These are phyloP conservation scores for Phocides pigmalion DNA, from an alignment of 1,140 invertebrate genomes.

Conservation along the genomic window DNA sequence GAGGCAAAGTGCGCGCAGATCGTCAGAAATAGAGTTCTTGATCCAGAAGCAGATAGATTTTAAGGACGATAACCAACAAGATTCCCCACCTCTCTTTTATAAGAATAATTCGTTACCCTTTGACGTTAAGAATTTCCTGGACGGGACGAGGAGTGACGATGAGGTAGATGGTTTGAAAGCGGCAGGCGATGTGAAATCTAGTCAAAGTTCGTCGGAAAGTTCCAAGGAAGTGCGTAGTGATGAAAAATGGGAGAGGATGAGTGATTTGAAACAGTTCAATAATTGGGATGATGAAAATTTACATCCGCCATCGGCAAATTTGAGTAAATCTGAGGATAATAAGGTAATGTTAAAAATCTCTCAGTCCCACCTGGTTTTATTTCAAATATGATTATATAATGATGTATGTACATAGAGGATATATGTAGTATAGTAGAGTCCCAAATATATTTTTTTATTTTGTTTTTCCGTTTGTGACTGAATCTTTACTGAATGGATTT, in stretches of 20 bases:
- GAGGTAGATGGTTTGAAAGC: conserved; percentile 56
- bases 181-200: conserved; percentile 49
- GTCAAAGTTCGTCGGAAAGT: conserved; percentile 46
- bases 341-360: conserved; percentile 57
- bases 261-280: conserved; percentile 70
- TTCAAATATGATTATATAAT: too few relatives aligned
- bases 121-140: conserved; percentile 60
- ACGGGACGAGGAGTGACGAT: conserved; percentile 51
- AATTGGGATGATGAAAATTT: conserved; percentile 76
- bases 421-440: too few relatives aligned
- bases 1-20: conserved; percentile 39
- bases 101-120: conserved; percentile 74
- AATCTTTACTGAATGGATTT: too few relatives aligned
- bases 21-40: conserved; percentile 56
- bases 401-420: neutral
- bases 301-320: conserved; percentile 51
- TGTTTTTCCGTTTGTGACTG: too few relatives aligned
- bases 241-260: conserved; percentile 74
- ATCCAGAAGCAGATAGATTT: conserved; percentile 70
- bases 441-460: too few relatives aligned
- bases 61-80: conserved; percentile 57
- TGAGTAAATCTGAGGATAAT: conserved; percentile 64
- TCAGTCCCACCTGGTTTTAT: too few relatives aligned
- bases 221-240: conserved; percentile 51
- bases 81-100: conserved; percentile 66